These are phyloP conservation scores for Protodeltote pygarga DNA, from an alignment of 2,888 invertebrate genomes.

Conservation along the genomic window DNA sequence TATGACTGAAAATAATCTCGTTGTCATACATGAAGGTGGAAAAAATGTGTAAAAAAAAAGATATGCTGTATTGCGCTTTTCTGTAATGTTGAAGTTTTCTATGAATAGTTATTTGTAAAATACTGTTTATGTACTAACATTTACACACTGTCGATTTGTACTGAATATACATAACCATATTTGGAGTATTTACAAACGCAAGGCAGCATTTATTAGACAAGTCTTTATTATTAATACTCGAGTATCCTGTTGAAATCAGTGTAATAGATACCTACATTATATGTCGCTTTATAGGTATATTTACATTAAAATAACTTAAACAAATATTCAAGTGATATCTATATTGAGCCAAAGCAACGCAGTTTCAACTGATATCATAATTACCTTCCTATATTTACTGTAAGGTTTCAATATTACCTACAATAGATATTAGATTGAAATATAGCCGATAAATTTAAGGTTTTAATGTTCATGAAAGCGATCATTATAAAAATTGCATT, in stretches of 20 bases:
- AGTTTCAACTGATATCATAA: constrained; percentile 61
- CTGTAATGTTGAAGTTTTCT: constrained; percentile 29
- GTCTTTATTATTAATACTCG: constrained; percentile 35
- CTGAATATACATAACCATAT: constrained; percentile 38
- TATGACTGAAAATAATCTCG: constrained; percentile 70
- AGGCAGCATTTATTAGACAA: constrained; percentile 47
- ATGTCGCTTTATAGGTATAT: constrained; percentile 56
- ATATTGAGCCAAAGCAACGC: constrained; percentile 71
- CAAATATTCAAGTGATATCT: constrained; percentile 56
- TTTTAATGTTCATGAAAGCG: constrained; percentile 55
- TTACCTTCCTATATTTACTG: constrained; percentile 50
- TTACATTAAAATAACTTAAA: constrained; percentile 44
- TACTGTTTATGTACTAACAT: constrained; percentile 46
- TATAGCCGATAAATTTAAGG: constrained; percentile 57
- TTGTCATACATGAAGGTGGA: constrained; percentile 23
- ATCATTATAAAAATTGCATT: constrained; percentile 53
- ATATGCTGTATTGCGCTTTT: constrained; percentile 52
- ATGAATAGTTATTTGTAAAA: constrained; percentile 33
- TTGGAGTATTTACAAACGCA: constrained; percentile 44
- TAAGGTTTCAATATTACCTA: constrained; percentile 59
- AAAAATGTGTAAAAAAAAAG: constrained; percentile 19
- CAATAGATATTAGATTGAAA: constrained; percentile 50
- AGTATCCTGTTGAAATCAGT: constrained; percentile 34
- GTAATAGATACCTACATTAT: constrained; percentile 35
- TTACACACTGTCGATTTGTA: constrained; percentile 43